Evolutionary conservation across 2,797 vertebrate genomes (phyloP).

Genomic region (Diplodus sargus): DNA sequence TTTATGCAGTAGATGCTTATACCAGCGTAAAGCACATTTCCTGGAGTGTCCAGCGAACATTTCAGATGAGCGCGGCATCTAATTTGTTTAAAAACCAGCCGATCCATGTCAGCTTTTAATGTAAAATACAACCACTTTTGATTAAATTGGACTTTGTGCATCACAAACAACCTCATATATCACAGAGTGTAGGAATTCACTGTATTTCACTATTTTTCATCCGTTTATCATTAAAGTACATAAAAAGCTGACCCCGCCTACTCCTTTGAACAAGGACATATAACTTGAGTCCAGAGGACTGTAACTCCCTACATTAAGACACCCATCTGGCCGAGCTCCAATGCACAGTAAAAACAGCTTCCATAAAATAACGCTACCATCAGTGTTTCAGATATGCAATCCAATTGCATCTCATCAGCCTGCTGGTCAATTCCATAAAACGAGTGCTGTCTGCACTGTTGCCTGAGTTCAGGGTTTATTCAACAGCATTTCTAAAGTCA

Average conservation of each 20-base stretch:
- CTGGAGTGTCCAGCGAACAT: conserved; percentile 58
- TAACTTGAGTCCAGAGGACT: conserved; percentile 72
- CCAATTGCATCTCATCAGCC: conserved; percentile 81
- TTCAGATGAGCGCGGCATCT: conserved; percentile 65
- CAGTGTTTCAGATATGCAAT: conserved; percentile 79
- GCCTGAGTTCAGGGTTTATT: conserved; percentile 53
- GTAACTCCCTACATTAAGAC: conserved; percentile 72
- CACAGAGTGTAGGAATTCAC: conserved; percentile 62
- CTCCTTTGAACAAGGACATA: conserved; percentile 68
- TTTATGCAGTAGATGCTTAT: conserved; percentile 68
- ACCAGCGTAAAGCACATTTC: conserved; percentile 69
- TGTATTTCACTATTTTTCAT: conserved; percentile 65
- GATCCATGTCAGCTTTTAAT: conserved; percentile 76
- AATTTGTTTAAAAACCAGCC: conserved; percentile 76
- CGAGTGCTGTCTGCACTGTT: conserved; percentile 59
- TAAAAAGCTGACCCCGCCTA: conserved; percentile 73
- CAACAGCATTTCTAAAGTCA: conserved; percentile 42
- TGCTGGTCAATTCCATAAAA: conserved; percentile 69
- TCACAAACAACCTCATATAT: conserved; percentile 69
- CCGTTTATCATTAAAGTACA: conserved; percentile 75
- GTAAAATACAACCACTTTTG: conserved; percentile 75
- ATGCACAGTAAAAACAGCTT: conserved; percentile 74
- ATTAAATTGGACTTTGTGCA: conserved; percentile 74
- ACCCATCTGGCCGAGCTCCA: conserved; percentile 75
- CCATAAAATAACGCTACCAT: conserved; percentile 79